A percentile compares a stretch with the other conserved stretches of the same genome.
phyloP scores from a whole-genome alignment of 2,113 vertebrate genomes.

The Grantiella picta region DNA sequence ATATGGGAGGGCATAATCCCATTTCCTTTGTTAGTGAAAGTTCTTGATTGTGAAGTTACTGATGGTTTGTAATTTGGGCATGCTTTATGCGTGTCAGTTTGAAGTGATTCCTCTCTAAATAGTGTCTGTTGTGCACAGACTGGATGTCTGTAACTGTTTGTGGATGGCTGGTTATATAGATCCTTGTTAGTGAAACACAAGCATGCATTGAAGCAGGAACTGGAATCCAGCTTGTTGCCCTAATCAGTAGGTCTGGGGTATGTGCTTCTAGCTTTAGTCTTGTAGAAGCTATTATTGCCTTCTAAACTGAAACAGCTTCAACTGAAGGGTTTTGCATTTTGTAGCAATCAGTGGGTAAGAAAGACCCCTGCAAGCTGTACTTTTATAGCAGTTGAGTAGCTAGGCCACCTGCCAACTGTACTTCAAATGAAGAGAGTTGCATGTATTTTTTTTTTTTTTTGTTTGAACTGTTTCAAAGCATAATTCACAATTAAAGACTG shows the following conservation, averaged over 20 bases:
- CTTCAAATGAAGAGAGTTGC: not conserved
- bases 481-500: not conserved
- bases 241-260: not conserved
- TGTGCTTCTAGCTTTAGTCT: not conserved
- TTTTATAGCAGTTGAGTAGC: not conserved
- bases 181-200: not conserved
- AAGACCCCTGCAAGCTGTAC: not conserved
- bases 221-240: not conserved
- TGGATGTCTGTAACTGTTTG: not conserved
- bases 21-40: not conserved
- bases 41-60: not conserved
- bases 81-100: not conserved
- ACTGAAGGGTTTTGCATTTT: not conserved
- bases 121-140: not conserved
- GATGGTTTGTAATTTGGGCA: not conserved
- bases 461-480: not conserved
- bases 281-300: not conserved
- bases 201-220: not conserved
- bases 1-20: not conserved
- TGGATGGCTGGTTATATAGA: not conserved
- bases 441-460: too few species aligned
- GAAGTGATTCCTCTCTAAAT: not conserved
- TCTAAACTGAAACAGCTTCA: not conserved
- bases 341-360: not conserved
- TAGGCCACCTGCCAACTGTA: not conserved